These are phyloP conservation scores for Timema cristinae DNA, from an alignment of 2,888 invertebrate species.

Conservation along the genomic window DNA sequence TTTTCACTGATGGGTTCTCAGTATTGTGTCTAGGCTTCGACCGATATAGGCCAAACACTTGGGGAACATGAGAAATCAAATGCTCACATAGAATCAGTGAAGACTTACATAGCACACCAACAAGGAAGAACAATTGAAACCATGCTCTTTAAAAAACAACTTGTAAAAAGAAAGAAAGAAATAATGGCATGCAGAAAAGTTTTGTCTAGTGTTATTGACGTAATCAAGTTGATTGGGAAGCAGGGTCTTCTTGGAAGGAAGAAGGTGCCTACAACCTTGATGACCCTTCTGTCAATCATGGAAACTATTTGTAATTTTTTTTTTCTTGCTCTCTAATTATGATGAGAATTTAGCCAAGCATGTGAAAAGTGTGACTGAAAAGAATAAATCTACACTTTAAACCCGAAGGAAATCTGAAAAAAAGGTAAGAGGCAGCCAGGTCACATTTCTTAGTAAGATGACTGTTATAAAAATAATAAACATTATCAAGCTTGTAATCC, in stretches of 20 bases:
- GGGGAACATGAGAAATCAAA: constrained; percentile 6
- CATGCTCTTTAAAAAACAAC: constrained; percentile 2
- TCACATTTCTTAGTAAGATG: constrained; percentile 1
- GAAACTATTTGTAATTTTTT: background rate
- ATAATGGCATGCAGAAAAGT: background rate
- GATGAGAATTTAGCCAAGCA: too few species aligned
- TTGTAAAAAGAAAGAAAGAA: background rate
- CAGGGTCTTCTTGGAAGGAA: constrained; percentile 7
- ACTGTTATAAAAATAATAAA: too few species aligned
- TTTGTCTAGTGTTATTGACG: background rate
- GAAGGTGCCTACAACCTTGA: background rate
- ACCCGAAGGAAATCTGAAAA: background rate
- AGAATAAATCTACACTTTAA: background rate
- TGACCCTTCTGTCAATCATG: background rate
- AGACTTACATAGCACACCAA: background rate
- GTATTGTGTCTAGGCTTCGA: constrained; percentile 7
- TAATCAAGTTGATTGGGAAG: constrained; percentile 8
- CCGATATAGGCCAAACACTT: background rate
- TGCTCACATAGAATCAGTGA: background rate
- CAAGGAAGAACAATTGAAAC: constrained; percentile 1
- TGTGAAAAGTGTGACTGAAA: constrained; percentile 8
- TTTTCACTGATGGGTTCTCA: background rate
- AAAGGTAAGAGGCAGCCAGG: background rate
- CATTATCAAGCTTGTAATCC: too few species aligned
- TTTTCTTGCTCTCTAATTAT: background rate